phyloP scores from a whole-genome alignment of 1,140 invertebrate species.

The Intoshia linei region DNA sequence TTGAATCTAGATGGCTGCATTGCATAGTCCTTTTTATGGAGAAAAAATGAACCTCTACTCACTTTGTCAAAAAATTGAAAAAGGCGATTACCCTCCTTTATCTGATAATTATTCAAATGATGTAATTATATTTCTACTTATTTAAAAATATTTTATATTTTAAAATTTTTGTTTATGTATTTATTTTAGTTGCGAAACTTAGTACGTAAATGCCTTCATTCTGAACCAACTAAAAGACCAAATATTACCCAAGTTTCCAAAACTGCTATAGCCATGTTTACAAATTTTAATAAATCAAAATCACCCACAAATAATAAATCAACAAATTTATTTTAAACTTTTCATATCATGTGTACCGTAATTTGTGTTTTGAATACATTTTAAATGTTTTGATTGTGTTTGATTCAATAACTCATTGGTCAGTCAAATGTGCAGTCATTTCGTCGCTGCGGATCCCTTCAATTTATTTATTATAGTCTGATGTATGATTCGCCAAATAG shows the following conservation, averaged over 20 bases:
- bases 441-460: too few relatives aligned
- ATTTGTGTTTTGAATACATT: too few relatives aligned
- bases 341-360: neutral
- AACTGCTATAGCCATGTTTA: slow-evolving; percentile 20
- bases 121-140: slow-evolving; percentile 15
- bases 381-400: too few relatives aligned
- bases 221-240: slow-evolving; percentile 28
- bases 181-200: slow-evolving; percentile 26
- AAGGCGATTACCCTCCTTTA: slow-evolving; percentile 33
- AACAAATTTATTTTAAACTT: neutral
- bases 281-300: slow-evolving; percentile 6
- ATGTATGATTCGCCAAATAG: too few relatives aligned
- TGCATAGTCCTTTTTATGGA: slow-evolving; percentile 36
- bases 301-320: neutral
- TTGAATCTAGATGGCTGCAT: slow-evolving; percentile 31
- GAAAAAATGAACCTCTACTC: slow-evolving; percentile 34
- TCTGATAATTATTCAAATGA: slow-evolving; percentile 30
- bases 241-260: slow-evolving; percentile 26
- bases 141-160: neutral
- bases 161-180: slow-evolving; percentile 2
- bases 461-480: too few relatives aligned
- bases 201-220: slow-evolving; percentile 28
- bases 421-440: too few relatives aligned
- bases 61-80: slow-evolving; percentile 34
- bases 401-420: too few relatives aligned